These are phyloP conservation scores for Balanococcus diminutus DNA, from an alignment of 2,888 invertebrate species.

Conservation along the genomic window DNA sequence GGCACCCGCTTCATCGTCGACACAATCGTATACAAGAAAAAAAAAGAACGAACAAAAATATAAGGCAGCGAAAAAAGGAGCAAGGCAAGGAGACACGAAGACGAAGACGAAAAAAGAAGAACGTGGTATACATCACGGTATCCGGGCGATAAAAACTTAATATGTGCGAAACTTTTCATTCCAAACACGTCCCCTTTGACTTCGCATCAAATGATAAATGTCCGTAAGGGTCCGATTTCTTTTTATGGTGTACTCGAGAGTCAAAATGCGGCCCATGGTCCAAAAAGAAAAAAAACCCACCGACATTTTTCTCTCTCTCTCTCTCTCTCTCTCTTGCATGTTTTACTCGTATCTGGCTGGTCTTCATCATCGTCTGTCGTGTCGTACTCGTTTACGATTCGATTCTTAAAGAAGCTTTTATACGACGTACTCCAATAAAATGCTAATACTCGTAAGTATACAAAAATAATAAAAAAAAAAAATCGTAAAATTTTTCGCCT, in stretches of 20 bases:
- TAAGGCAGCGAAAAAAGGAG: not conserved
- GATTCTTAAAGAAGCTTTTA: not conserved
- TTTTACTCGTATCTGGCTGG: not conserved
- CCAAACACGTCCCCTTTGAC: constrained; percentile 26
- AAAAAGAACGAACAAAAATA: not conserved
- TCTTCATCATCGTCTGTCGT: not conserved
- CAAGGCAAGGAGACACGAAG: not conserved
- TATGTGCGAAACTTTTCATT: constrained; percentile 39
- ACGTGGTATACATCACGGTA: not conserved
- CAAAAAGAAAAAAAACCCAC: not conserved
- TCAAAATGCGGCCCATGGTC: not conserved
- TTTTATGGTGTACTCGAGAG: constrained; percentile 9
- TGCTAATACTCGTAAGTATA: not conserved
- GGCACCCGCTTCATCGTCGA: not conserved
- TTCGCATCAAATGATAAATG: constrained; percentile 39
- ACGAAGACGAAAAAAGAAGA: not conserved
- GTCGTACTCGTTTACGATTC: not conserved
- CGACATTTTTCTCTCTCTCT: not conserved
- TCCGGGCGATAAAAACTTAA: constrained; percentile 18
- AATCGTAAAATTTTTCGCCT: not conserved
- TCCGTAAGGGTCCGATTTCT: constrained; percentile 14
- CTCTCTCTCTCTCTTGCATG: not conserved
- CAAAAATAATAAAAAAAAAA: not conserved
- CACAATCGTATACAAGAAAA: not conserved
- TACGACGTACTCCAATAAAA: not conserved